These are phyloP conservation scores for Caranx ignobilis DNA, from an alignment of 2,113 vertebrate genomes.

Conservation along the genomic window DNA sequence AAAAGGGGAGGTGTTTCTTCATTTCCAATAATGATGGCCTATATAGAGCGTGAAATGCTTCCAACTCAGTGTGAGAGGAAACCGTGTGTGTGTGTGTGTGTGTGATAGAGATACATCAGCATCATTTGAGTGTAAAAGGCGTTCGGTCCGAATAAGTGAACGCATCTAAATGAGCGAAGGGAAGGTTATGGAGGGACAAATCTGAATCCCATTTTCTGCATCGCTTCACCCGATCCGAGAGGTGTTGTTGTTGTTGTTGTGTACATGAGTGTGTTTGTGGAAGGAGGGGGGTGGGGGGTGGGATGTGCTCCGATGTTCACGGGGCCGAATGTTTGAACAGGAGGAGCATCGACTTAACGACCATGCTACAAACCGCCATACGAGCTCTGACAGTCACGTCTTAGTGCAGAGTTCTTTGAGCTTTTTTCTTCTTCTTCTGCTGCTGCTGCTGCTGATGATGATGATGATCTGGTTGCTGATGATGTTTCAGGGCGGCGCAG, in stretches of 20 bases:
- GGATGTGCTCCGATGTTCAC: not conserved
- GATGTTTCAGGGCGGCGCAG: slow-evolving; percentile 17
- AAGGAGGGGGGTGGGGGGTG: not conserved
- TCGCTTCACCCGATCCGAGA: slow-evolving; percentile 50
- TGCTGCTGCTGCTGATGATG: not conserved
- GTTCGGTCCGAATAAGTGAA: slow-evolving; percentile 57
- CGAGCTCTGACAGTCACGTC: slow-evolving; percentile 34
- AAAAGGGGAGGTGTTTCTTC: slow-evolving; percentile 64
- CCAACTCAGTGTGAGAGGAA: slow-evolving; percentile 20
- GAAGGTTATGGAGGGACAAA: slow-evolving; percentile 72
- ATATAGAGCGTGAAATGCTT: slow-evolving; percentile 67
- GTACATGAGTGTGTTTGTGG: slow-evolving; percentile 5
- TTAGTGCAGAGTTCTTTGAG: not conserved
- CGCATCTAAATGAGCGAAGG: slow-evolving; percentile 66
- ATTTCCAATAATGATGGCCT: slow-evolving; percentile 62
- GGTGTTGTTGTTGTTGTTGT: not conserved
- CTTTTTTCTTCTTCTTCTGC: not conserved
- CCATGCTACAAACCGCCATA: not conserved
- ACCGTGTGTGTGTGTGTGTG: slow-evolving; percentile 34
- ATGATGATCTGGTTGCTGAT: slow-evolving; percentile 12
- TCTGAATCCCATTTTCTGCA: slow-evolving; percentile 75
- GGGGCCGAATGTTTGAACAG: slow-evolving; percentile 35
- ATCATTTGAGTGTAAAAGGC: slow-evolving; percentile 54
- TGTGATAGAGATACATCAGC: slow-evolving; percentile 25
- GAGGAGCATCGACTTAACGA: not conserved